phyloP scores from a whole-genome alignment of 1,140 invertebrate species.

The Drosophila sp. region DNA sequence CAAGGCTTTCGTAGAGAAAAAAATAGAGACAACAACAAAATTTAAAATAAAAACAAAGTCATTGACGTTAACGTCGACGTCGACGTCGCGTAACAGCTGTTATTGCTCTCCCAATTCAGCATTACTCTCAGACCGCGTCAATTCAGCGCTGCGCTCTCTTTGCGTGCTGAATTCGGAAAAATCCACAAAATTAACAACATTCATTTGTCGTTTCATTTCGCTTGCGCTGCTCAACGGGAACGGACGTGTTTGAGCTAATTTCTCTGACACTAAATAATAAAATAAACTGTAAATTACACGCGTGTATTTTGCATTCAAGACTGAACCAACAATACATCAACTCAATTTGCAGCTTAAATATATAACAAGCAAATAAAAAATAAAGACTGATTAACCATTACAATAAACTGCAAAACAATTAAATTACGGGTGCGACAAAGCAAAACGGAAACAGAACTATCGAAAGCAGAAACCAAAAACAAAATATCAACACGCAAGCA shows the following conservation, averaged over 20 bases:
- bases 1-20: slow-evolving; percentile 6
- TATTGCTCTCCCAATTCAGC: slow-evolving; percentile 32
- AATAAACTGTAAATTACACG: slow-evolving; percentile 48
- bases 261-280: slow-evolving; percentile 35
- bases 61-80: slow-evolving; percentile 27
- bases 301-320: slow-evolving; percentile 56
- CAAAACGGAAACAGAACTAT: slow-evolving; percentile 31
- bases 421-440: slow-evolving; percentile 69
- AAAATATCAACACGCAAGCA: slow-evolving; percentile 48
- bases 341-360: slow-evolving; percentile 64
- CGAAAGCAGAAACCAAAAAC: slow-evolving; percentile 35
- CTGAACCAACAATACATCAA: slow-evolving; percentile 58
- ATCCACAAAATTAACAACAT: slow-evolving; percentile 25
- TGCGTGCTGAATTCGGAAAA: slow-evolving; percentile 26
- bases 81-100: slow-evolving; percentile 55
- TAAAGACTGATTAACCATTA: slow-evolving; percentile 76
- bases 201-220: slow-evolving; percentile 47
- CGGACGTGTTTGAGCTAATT: slow-evolving; percentile 58
- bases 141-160: slow-evolving; percentile 34
- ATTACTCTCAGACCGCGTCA: not conserved
- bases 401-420: slow-evolving; percentile 68
- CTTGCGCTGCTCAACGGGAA: slow-evolving; percentile 67
- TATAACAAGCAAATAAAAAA: slow-evolving; percentile 50
- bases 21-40: slow-evolving; percentile 32
- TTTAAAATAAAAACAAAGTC: slow-evolving; percentile 30